These are phyloP conservation scores for Papilio aristodemus DNA, from an alignment of 1,140 invertebrate genomes.

Conservation along the genomic window DNA sequence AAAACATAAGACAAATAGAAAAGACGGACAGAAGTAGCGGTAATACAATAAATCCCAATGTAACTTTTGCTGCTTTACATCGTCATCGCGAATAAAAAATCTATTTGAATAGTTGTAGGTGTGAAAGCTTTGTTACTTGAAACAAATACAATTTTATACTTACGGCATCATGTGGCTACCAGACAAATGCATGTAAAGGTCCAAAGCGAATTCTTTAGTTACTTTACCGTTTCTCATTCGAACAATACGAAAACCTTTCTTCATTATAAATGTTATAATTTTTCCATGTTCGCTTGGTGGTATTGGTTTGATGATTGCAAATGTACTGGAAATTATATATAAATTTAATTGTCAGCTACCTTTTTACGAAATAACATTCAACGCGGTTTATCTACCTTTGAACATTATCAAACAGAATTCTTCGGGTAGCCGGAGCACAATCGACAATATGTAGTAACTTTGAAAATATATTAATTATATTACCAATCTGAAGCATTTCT, in stretches of 20 bases:
- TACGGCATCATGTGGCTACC: constrained; percentile 66
- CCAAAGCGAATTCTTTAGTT: constrained; percentile 67
- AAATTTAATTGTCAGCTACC: constrained; percentile 9
- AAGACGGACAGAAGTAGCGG: no score
- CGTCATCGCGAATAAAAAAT: no score
- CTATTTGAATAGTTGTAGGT: no score
- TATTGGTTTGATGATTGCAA: constrained; percentile 70
- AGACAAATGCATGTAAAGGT: constrained; percentile 55
- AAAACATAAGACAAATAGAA: no score
- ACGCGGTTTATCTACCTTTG: constrained; percentile 53
- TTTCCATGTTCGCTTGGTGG: constrained; percentile 64
- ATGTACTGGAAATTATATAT: constrained; percentile 67
- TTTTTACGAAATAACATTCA: background rate
- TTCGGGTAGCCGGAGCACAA: constrained; percentile 62
- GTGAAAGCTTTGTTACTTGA: background rate
- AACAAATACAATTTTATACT: constrained; percentile 38
- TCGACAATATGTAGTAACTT: constrained; percentile 64
- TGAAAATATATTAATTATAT: constrained; percentile 70
- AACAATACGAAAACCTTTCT: constrained; percentile 71
- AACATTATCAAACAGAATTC: constrained; percentile 60
- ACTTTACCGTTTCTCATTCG: constrained; percentile 72
- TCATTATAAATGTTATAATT: constrained; percentile 71
- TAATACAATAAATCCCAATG: no score
- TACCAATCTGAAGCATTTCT: constrained; percentile 71
- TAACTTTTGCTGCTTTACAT: no score